Conservation (phyloP, 2,113 vertebrate genomes). For the Oreochromis aureus region DNA sequence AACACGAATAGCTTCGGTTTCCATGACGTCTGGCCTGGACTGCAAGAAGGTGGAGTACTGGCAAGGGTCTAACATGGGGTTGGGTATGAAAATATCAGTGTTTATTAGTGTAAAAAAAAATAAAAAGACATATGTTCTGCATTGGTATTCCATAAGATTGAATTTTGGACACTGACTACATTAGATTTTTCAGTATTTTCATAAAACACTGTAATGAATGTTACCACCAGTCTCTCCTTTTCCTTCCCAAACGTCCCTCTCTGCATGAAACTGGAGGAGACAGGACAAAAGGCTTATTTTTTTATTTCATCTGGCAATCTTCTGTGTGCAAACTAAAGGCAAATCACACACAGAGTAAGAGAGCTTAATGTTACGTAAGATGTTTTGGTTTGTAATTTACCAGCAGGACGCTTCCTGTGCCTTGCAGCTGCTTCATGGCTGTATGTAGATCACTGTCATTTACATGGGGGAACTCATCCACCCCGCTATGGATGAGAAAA, state of each 20-base stretch:
- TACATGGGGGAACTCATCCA: constrained; percentile 79
- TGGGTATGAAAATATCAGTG: not conserved
- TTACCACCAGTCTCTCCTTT: constrained; percentile 41
- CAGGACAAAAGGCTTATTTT: not conserved
- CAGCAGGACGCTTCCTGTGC: constrained; percentile 76
- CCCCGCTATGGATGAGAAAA: constrained; percentile 80
- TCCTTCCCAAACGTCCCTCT: constrained; percentile 58
- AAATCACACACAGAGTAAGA: not conserved
- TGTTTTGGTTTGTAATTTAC: constrained; percentile 39
- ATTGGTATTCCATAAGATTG: not conserved
- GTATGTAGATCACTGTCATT: constrained; percentile 66
- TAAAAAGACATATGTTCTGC: not conserved
- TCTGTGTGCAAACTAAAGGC: not conserved
- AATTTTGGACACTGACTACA: not conserved
- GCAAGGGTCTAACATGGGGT: constrained; percentile 59
- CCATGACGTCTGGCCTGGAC: constrained; percentile 77
- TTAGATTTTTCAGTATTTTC: not conserved
- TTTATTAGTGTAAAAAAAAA: not conserved
- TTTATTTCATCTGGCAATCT: not conserved
- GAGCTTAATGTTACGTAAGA: not conserved
- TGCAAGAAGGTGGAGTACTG: constrained; percentile 76
- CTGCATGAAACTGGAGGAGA: constrained; percentile 75
- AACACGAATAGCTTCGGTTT: constrained; percentile 70
- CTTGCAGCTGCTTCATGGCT: constrained; percentile 75
- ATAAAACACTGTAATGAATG: not conserved